Conservation (phyloP, 2,888 invertebrate species). For the Tetheella fluctuosa region DNA sequence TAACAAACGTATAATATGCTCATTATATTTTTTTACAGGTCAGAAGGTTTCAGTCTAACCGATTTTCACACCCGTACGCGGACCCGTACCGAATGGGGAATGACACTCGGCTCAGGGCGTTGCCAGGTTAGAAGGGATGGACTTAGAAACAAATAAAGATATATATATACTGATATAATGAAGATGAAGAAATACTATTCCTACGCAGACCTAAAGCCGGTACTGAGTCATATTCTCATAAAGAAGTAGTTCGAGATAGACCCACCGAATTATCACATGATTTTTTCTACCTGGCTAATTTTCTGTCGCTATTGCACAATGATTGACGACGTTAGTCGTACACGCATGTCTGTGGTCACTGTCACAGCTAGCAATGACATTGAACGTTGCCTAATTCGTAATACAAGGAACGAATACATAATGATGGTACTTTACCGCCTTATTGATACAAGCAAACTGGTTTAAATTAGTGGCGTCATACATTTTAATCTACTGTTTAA, state of each 20-base stretch:
- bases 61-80: too few relatives aligned
- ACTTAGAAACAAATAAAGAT: too few relatives aligned
- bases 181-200: too few relatives aligned
- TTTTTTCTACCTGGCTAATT: neutral
- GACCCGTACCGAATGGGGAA: too few relatives aligned
- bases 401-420: slow-evolving; percentile 45
- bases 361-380: slow-evolving; percentile 48
- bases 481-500: slow-evolving; percentile 4
- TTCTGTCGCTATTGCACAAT: slow-evolving; percentile 1
- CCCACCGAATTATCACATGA: neutral
- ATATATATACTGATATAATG: too few relatives aligned
- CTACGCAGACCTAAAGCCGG: too few relatives aligned
- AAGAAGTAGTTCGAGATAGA: neutral
- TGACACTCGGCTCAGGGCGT: too few relatives aligned
- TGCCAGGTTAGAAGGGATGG: too few relatives aligned
- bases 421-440: neutral
- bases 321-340: slow-evolving; percentile 25
- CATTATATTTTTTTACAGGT: too few relatives aligned
- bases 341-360: slow-evolving; percentile 31
- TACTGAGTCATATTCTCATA: too few relatives aligned
- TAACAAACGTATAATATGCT: too few relatives aligned
- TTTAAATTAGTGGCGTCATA: neutral
- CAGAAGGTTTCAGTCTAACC: too few relatives aligned
- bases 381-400: slow-evolving; percentile 50
- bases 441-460: neutral